Conservation (phyloP, 2,113 vertebrate genomes). For the Condylura cristata region DNA sequence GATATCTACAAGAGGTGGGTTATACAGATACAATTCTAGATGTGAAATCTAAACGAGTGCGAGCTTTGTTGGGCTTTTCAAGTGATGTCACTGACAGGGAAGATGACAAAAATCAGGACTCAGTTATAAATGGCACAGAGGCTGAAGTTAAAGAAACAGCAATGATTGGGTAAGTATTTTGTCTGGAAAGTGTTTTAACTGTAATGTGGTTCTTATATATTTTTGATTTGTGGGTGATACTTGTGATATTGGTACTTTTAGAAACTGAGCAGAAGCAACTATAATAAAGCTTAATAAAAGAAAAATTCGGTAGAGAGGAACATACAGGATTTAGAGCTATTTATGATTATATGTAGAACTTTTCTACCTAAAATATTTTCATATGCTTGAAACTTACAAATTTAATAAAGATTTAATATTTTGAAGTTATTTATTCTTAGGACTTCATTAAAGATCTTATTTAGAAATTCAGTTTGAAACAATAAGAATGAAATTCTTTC, state of each 20-base stretch:
- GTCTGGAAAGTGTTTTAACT: slow-evolving; percentile 25
- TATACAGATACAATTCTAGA: slow-evolving; percentile 97
- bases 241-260: slow-evolving; percentile 2
- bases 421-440: slow-evolving; percentile 39
- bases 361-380: slow-evolving; percentile 43
- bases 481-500: slow-evolving; percentile 8
- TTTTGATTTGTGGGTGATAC: slow-evolving; percentile 38
- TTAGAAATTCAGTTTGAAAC: slow-evolving; percentile 23
- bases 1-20: slow-evolving; percentile 97
- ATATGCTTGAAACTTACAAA: slow-evolving; percentile 40
- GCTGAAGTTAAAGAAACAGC: slow-evolving; percentile 90
- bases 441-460: background rate
- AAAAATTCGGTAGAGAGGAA: slow-evolving; percentile 17
- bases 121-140: slow-evolving; percentile 95
- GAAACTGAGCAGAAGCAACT: slow-evolving; percentile 23
- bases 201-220: slow-evolving; percentile 28
- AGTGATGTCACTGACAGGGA: slow-evolving; percentile 91
- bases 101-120: slow-evolving; percentile 90
- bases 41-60: slow-evolving; percentile 96
- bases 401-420: slow-evolving; percentile 44
- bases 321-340: background rate
- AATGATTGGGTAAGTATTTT: slow-evolving; percentile 91
- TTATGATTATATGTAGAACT: slow-evolving; percentile 56
- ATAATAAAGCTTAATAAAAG: background rate
- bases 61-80: slow-evolving; percentile 93